Percentiles rank a stretch among this genome's conserved stretches.
These are phyloP conservation scores for Cerastoderma edule DNA, from an alignment of 2,888 invertebrate species.

Conservation along the genomic window DNA sequence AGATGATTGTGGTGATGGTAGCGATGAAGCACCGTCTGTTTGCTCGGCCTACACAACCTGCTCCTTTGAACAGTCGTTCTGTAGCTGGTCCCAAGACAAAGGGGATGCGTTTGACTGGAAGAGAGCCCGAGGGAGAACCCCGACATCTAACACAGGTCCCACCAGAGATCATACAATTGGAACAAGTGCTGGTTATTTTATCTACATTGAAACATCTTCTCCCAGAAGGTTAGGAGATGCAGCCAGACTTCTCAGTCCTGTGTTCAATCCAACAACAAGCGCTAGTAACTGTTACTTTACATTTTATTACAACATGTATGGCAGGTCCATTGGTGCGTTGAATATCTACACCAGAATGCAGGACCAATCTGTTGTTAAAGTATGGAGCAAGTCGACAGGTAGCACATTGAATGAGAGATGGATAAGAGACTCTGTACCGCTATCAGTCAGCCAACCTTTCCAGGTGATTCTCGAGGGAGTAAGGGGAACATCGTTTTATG, in stretches of 20 bases:
- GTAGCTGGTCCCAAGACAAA: conserved; percentile 76
- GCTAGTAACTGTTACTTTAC: conserved; percentile 65
- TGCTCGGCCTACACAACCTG: conserved; percentile 61
- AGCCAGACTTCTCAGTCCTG: conserved; percentile 79
- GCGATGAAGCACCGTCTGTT: conserved; percentile 58
- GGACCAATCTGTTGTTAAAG: conserved; percentile 52
- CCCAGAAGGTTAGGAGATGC: conserved; percentile 73
- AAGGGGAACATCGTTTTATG: conserved; percentile 62
- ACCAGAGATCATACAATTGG: conserved; percentile 72
- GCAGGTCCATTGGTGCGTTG: conserved; percentile 71
- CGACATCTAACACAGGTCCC: conserved; percentile 68
- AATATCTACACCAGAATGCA: conserved; percentile 70
- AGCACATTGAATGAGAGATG: conserved; percentile 71
- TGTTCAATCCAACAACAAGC: conserved; percentile 52
- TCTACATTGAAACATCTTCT: conserved; percentile 78
- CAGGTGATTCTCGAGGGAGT: conserved; percentile 77
- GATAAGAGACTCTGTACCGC: conserved; percentile 69
- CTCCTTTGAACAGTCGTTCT: conserved; percentile 76
- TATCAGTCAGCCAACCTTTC: conserved; percentile 66
- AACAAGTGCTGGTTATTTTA: conserved; percentile 72
- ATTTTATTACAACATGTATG: conserved; percentile 79
- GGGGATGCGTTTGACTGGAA: conserved; percentile 75
- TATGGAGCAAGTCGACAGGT: conserved; percentile 71
- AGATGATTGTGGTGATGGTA: conserved; percentile 79
- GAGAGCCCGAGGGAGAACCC: conserved; percentile 62